phyloP scores from a whole-genome alignment of 2,888 invertebrate genomes.

The Therioaphis trifolii region DNA sequence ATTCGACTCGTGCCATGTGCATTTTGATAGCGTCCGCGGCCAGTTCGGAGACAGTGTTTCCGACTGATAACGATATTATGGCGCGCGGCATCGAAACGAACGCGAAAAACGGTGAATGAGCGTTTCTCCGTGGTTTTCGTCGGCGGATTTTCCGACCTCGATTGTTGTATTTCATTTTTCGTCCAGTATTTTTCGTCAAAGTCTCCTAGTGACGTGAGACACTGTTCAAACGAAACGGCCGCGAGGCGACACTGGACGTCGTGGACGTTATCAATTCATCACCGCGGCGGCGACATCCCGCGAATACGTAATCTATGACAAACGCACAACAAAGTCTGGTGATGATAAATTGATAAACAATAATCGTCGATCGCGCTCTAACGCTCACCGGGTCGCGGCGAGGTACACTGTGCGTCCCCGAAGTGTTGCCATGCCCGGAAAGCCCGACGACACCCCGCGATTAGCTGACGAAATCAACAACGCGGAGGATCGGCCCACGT shows the following conservation, averaged over 20 bases:
- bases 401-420: no score
- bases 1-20: neutral
- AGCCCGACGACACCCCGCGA: neutral
- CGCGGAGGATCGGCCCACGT: neutral
- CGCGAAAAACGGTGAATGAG: neutral
- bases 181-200: neutral
- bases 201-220: no score
- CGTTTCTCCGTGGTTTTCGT: no score
- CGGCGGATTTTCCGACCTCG: neutral
- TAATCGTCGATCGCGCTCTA: no score
- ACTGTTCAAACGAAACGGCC: no score
- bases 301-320: neutral
- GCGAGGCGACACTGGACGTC: no score
- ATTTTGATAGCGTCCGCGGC: neutral
- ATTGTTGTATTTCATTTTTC: neutral
- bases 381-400: neutral
- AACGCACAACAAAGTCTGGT: no score
- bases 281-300: neutral
- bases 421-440: slow-evolving; percentile 1
- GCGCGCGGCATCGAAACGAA: no score
- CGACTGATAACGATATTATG: neutral
- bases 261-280: neutral
- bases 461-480: neutral
- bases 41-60: neutral
- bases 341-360: no score